Conservation (phyloP, 2,113 vertebrate genomes). For the Callochromis pleurospilus region DNA sequence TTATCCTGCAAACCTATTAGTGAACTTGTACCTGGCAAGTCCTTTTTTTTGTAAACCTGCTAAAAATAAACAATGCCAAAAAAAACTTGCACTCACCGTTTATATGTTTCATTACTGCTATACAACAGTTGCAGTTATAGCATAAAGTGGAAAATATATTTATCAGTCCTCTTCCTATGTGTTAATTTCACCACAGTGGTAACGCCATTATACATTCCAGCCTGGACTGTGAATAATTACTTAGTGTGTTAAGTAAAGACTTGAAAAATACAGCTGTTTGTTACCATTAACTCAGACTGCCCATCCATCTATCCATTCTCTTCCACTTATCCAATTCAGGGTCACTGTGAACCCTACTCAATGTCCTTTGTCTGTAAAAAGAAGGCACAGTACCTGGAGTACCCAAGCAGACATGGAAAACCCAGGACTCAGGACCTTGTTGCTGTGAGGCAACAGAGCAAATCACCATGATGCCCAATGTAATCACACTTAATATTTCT, state of each 20-base stretch:
- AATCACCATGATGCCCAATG: background rate
- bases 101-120: background rate
- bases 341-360: background rate
- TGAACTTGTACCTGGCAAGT: background rate
- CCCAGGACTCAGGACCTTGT: background rate
- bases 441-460: background rate
- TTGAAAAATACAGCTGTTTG: background rate
- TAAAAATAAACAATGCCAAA: background rate
- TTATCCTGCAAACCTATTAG: background rate
- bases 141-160: background rate
- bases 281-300: background rate
- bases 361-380: background rate
- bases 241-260: background rate
- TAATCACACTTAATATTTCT: background rate
- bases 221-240: background rate
- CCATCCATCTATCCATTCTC: background rate
- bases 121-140: background rate
- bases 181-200: background rate
- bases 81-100: background rate
- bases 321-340: background rate
- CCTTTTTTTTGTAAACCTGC: background rate
- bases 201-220: background rate
- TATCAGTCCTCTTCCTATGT: background rate
- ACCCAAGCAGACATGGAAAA: background rate
- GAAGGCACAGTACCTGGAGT: background rate